These are phyloP conservation scores for Formicarius rufipectus DNA, from an alignment of 2,113 vertebrate genomes.

Conservation along the genomic window DNA sequence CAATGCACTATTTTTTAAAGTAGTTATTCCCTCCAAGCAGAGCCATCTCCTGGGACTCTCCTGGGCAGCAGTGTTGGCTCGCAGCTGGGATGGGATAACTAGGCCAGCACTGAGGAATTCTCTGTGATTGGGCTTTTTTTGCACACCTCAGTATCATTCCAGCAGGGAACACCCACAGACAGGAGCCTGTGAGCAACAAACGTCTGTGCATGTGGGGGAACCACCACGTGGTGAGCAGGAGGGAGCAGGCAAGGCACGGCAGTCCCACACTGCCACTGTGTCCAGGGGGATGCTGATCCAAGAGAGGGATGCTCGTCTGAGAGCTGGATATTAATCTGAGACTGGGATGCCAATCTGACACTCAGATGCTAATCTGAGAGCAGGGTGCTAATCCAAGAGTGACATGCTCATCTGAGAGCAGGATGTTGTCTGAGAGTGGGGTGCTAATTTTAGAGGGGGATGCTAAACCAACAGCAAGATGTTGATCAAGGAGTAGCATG, in stretches of 20 bases:
- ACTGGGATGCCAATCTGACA: not conserved
- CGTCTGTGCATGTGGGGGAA: not conserved
- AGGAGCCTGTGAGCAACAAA: not conserved
- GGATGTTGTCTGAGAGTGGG: not conserved
- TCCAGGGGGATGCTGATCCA: not conserved
- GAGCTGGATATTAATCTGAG: not conserved
- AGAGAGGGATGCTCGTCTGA: not conserved
- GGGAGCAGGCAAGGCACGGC: not conserved
- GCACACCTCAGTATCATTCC: accelerated
- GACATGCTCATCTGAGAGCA: not conserved
- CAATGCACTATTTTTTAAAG: not conserved
- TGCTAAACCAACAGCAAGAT: not conserved
- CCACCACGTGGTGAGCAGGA: accelerated
- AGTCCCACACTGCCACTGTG: not conserved
- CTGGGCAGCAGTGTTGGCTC: not conserved
- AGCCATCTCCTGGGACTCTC: not conserved
- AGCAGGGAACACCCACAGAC: not conserved
- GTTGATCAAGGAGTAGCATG: not conserved
- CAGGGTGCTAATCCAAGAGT: not conserved
- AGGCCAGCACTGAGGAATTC: not conserved
- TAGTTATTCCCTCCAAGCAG: not conserved
- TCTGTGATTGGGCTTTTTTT: not conserved
- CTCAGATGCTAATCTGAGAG: not conserved
- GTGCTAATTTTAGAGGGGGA: not conserved
- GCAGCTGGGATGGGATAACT: not conserved